Evolutionary conservation across 2,888 invertebrate species (phyloP).

Genomic region (Resseliella maxima): DNA sequence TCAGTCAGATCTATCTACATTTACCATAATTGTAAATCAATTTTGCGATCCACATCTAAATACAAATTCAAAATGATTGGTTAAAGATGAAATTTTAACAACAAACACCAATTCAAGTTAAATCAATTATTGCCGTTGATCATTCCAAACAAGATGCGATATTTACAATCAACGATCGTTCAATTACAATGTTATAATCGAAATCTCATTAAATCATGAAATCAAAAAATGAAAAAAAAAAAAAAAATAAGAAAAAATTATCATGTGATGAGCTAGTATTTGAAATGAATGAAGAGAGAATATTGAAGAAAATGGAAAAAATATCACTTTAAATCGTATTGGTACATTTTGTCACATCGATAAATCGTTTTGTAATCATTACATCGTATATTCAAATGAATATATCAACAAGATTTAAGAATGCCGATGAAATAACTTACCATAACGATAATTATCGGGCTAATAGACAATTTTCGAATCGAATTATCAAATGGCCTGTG

Average conservation of each 20-base stretch:
- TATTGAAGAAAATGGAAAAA: neutral
- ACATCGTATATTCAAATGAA: neutral
- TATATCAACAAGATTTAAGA: neutral
- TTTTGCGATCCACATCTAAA: no score
- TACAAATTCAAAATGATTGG: no score
- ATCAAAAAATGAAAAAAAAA: no score
- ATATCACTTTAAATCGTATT: neutral
- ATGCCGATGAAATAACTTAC: conserved; percentile 3
- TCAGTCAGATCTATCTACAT: neutral
- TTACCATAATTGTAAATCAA: neutral
- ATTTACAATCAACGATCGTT: neutral
- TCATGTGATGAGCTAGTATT: neutral
- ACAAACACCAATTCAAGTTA: no score
- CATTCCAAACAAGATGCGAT: neutral
- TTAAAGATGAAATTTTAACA: no score
- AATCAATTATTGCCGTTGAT: no score
- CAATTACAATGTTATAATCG: conserved; percentile 5
- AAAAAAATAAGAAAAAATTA: no score
- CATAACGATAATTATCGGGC: neutral
- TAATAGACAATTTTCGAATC: conserved; percentile 33
- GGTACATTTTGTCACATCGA: neutral
- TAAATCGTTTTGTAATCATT: neutral
- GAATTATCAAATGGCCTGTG: neutral
- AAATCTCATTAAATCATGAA: neutral
- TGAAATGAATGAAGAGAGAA: neutral